phyloP scores from a whole-genome alignment of 2,797 vertebrate species.

The Dicrostonyx torquatus region DNA sequence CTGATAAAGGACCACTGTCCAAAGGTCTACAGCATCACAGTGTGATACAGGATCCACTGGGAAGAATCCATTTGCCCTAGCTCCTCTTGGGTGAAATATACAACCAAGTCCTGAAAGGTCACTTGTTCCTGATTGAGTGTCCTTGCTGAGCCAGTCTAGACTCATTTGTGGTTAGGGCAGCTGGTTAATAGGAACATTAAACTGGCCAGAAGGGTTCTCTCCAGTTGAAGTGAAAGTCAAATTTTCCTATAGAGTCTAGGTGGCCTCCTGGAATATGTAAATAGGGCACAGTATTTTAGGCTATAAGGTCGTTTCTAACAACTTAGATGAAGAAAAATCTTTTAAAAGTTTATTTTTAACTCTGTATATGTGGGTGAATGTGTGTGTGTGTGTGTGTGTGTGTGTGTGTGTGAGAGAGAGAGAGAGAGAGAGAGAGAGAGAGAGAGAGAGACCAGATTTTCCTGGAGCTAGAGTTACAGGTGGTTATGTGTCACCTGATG shows the following conservation, averaged over 20 bases:
- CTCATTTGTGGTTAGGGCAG: not conserved
- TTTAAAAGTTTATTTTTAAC: not conserved
- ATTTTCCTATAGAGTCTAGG: not conserved
- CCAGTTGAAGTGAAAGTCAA: not conserved
- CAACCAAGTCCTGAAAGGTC: constrained; percentile 54
- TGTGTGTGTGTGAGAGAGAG: no score
- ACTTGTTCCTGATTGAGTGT: constrained; percentile 47
- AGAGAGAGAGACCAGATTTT: not conserved
- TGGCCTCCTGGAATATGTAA: not conserved
- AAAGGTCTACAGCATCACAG: constrained; percentile 64
- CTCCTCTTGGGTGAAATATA: constrained; percentile 63
- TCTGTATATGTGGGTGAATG: not conserved
- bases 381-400: not conserved
- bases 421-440: no score
- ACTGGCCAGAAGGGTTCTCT: not conserved
- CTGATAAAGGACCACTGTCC: not conserved
- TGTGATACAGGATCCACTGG: constrained; percentile 35
- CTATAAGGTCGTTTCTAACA: not conserved
- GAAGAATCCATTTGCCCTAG: constrained; percentile 24
- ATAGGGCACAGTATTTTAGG: not conserved
- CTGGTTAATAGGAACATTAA: not conserved
- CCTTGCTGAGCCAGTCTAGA: not conserved
- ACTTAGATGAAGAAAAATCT: not conserved
- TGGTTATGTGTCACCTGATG: not conserved
- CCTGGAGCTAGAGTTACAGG: not conserved